These are phyloP conservation scores for Anguilla anguilla DNA, from an alignment of 2,797 vertebrate genomes.

Conservation along the genomic window DNA sequence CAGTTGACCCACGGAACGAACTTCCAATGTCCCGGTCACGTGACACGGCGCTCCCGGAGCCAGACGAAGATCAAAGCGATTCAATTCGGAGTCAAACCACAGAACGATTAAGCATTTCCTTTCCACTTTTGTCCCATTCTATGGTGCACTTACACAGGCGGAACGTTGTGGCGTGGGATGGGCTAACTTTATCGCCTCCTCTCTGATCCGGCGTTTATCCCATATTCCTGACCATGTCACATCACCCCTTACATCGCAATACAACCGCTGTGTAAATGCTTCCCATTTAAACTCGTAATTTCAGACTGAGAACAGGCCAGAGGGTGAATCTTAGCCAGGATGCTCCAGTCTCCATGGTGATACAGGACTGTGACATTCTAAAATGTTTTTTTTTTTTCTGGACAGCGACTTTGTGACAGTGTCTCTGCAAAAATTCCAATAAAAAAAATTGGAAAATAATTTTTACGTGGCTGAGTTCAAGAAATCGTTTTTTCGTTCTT, in stretches of 20 bases:
- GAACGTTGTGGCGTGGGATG: not conserved
- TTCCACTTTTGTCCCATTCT: conserved; percentile 11
- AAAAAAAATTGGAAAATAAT: not conserved
- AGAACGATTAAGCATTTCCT: not conserved
- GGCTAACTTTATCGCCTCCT: not conserved
- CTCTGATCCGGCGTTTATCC: not conserved
- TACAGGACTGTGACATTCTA: not conserved
- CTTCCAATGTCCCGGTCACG: not conserved
- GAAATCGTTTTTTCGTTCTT: not conserved
- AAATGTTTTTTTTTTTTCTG: not conserved
- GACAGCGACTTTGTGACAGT: not conserved
- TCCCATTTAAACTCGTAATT: not conserved
- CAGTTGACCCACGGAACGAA: not conserved
- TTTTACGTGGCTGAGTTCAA: not conserved
- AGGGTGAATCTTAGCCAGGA: not conserved
- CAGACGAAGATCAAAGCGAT: conserved; percentile 16
- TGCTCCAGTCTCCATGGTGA: not conserved
- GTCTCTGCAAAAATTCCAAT: not conserved
- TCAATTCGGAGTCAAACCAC: conserved; percentile 17
- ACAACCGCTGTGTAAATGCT: not conserved
- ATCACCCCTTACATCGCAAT: not conserved
- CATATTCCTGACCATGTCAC: not conserved
- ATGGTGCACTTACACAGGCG: not conserved
- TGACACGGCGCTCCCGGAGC: not conserved
- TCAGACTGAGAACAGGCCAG: not conserved